phyloP scores from a whole-genome alignment of 2,113 vertebrate genomes.

The Sminthopsis crassicaudata region DNA sequence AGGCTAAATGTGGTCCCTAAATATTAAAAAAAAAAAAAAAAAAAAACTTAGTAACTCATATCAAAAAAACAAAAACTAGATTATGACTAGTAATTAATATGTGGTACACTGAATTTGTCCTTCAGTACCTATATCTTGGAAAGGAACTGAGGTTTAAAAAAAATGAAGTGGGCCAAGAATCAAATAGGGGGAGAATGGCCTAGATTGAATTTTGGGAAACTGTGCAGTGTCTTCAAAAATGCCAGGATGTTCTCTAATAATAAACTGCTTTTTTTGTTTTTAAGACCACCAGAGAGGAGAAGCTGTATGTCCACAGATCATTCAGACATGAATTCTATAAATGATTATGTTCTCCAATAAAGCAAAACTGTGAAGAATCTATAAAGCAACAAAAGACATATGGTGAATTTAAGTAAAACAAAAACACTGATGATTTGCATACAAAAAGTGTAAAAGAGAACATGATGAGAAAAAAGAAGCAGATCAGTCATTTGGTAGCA shows the following conservation, averaged over 20 bases:
- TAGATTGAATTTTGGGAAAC: no score
- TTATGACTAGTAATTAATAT: not conserved
- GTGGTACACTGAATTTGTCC: not conserved
- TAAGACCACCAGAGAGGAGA: no score
- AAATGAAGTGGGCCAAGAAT: not conserved
- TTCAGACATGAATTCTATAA: no score
- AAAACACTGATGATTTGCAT: not conserved
- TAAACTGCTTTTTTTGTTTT: no score
- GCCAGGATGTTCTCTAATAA: no score
- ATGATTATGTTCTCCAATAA: no score
- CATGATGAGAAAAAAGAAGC: not conserved
- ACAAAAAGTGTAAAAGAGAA: not conserved
- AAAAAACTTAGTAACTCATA: no score
- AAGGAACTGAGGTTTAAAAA: not conserved
- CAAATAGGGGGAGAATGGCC: not conserved
- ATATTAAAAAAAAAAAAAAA: no score
- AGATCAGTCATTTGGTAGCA: not conserved
- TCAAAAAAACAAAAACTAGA: not conserved
- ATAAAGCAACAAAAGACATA: not conserved
- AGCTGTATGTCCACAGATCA: no score
- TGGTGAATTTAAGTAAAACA: no score
- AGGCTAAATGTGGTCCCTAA: not conserved
- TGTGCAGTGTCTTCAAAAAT: no score
- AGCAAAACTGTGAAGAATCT: no score
- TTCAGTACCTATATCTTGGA: not conserved